Evolutionary conservation across 2,113 vertebrate species (phyloP), one percentile per base, ranked within the genome.

Genomic region (Pachycephala philippinensis): DNA sequence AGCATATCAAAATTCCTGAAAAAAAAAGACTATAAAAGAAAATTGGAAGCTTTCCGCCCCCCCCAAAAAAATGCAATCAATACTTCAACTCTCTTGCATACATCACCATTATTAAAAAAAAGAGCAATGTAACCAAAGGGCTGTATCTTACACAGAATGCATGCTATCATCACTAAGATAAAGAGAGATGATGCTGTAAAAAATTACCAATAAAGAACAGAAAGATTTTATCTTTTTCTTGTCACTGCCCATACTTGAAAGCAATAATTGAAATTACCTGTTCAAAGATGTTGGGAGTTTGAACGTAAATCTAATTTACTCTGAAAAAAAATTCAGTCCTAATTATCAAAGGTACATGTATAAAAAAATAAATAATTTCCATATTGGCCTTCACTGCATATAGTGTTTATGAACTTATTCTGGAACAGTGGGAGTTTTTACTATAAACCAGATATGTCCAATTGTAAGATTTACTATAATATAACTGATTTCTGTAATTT

Each of bases 401-500:
- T 4, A 61, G 4, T 13, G 6, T 31, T 84, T 71, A 52, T 14
- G 11, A 91, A 72, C 16, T 18, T 61, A 17, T 10, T 78, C 14
- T 33, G 11, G 14, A 70, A 66, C 16, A 72, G 5, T 7, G 4
- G 0, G 0, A 0, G 2, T 13, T 66, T 79, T n/a, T 60, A n/a
- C 11, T 30, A 13, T 35, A 77, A 70, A 56, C 4, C 8, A 30
- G 7, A 0, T 45, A 45, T 45, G n/a, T 16, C 10, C 30, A 68
- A 7, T 42, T 74, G 13, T 8, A 91, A 87, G 20, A 49, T 5
- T 39, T 74, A 53, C 19, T 27, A 5, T 4, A 57, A 44, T 7
- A 30, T 11, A 65, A 74, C 15, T 65, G 15, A 19, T 68, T 60
- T 60, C 49, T 65, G 3, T 23, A 69, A 75, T 28, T 30, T 31